Evolutionary conservation across 2,113 vertebrate genomes (phyloP).

Genomic region (Cryptotis parvus): DNA sequence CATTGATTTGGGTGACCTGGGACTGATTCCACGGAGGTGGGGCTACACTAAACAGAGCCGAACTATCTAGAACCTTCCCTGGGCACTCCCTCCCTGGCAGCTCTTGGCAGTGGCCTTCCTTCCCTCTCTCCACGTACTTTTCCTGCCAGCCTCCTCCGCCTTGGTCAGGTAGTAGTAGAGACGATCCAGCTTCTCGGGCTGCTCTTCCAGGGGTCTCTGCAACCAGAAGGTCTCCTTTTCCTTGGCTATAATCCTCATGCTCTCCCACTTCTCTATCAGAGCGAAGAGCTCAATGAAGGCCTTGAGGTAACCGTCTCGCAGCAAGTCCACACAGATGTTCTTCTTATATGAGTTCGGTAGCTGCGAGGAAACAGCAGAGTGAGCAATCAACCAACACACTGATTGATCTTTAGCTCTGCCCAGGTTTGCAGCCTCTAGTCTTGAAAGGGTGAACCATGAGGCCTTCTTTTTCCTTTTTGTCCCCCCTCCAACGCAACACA

Average conservation of each 20-base stretch:
- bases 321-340: slow-evolving; percentile 93
- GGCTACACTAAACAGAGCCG: no score
- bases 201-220: slow-evolving; percentile 91
- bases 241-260: slow-evolving; percentile 92
- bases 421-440: slow-evolving; percentile 60
- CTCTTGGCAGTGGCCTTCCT: slow-evolving; percentile 76
- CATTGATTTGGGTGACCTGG: background rate
- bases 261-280: slow-evolving; percentile 91
- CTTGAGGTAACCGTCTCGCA: slow-evolving; percentile 91
- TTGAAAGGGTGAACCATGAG: background rate
- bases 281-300: slow-evolving; percentile 90
- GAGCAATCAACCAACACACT: slow-evolving; percentile 41
- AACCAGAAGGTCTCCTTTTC: slow-evolving; percentile 95
- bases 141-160: slow-evolving; percentile 88
- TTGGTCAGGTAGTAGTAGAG: slow-evolving; percentile 93
- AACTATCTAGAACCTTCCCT: slow-evolving; percentile 79
- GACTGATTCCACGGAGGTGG: slow-evolving; percentile 72
- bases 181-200: slow-evolving; percentile 93
- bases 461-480: background rate
- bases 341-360: slow-evolving; percentile 92
- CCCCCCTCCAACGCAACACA: rapidly evolving
- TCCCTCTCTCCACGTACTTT: slow-evolving; percentile 87
- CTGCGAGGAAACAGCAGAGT: slow-evolving; percentile 82
- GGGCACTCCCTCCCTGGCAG: slow-evolving; percentile 73
- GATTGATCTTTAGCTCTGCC: slow-evolving; percentile 71